These are phyloP conservation scores for Polydrusus tereticollis DNA, from an alignment of 2,888 invertebrate species.

Conservation along the genomic window DNA sequence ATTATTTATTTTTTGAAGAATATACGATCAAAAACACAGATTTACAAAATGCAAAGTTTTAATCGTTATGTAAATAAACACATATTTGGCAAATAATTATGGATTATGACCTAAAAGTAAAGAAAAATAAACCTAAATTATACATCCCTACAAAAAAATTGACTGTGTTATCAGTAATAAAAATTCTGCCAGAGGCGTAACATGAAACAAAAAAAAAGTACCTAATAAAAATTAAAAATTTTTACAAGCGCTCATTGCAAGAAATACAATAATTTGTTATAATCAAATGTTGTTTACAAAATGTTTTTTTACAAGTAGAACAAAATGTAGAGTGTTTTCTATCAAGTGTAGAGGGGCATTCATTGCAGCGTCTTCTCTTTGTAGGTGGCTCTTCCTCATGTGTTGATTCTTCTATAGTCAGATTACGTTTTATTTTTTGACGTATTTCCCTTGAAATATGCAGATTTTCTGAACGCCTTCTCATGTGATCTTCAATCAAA, in stretches of 20 bases:
- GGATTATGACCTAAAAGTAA: background rate
- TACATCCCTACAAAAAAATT: background rate
- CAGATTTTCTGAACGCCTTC: slow-evolving; percentile 10
- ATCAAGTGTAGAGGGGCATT: slow-evolving; percentile 13
- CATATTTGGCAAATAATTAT: background rate
- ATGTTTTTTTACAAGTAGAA: slow-evolving; percentile 19
- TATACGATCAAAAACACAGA: background rate
- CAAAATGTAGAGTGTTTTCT: slow-evolving; percentile 12
- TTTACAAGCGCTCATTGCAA: slow-evolving; percentile 17
- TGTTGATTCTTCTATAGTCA: slow-evolving; percentile 1
- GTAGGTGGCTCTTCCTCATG: slow-evolving; percentile 16
- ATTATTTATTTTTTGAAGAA: slow-evolving; percentile 12
- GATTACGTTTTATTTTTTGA: slow-evolving; percentile 16
- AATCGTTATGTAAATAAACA: slow-evolving; percentile 1
- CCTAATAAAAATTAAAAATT: background rate
- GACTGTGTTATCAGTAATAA: background rate
- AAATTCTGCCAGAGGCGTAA: slow-evolving; percentile 21
- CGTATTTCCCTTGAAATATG: slow-evolving; percentile 20
- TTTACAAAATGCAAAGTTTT: slow-evolving; percentile 14
- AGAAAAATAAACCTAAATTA: slow-evolving; percentile 10
- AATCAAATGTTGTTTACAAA: slow-evolving; percentile 24
- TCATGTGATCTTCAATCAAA: slow-evolving; percentile 17
- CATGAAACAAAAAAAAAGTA: background rate
- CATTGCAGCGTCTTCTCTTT: background rate
- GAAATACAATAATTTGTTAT: slow-evolving; percentile 10